A percentile compares a stretch with the other conserved stretches of the same genome.
These are phyloP conservation scores for Polypedilum vanderplanki DNA, from an alignment of 1,140 invertebrate species.

Conservation along the genomic window DNA sequence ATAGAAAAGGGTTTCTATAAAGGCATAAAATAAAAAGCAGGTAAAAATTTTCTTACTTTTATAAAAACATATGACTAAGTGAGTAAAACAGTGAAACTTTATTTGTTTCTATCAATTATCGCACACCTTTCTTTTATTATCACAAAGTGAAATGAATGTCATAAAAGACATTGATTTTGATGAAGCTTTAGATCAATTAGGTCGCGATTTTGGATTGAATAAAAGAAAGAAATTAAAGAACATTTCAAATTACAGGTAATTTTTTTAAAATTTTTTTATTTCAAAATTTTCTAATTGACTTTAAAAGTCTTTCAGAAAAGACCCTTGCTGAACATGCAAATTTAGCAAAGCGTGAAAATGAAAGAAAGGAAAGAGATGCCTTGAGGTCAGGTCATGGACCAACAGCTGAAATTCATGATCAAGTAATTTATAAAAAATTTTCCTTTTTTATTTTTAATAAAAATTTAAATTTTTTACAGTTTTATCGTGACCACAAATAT, in stretches of 20 bases:
- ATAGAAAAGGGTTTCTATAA: background rate
- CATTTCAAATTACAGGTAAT: background rate
- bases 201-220: background rate
- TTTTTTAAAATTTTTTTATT: too few species aligned
- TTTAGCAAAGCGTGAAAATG: background rate
- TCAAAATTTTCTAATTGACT: background rate
- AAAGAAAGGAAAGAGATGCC: slow-evolving; percentile 41
- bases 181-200: background rate
- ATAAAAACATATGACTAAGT: too few species aligned
- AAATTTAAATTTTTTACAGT: slow-evolving; percentile 36
- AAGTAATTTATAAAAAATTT: slow-evolving; percentile 31
- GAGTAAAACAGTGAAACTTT: too few species aligned
- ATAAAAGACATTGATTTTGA: background rate
- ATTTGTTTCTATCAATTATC: background rate
- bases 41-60: too few species aligned
- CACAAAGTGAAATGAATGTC: background rate
- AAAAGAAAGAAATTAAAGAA: background rate
- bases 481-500: slow-evolving; percentile 56
- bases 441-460: background rate
- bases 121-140: too few species aligned
- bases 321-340: background rate
- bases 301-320: background rate
- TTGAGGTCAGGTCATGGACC: slow-evolving; percentile 48
- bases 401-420: slow-evolving; percentile 51
- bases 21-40: background rate